A percentile compares a stretch with the other conserved stretches of the same genome.
Conservation (phyloP, 1,140 invertebrate species). For the Archivesica marissinica region DNA sequence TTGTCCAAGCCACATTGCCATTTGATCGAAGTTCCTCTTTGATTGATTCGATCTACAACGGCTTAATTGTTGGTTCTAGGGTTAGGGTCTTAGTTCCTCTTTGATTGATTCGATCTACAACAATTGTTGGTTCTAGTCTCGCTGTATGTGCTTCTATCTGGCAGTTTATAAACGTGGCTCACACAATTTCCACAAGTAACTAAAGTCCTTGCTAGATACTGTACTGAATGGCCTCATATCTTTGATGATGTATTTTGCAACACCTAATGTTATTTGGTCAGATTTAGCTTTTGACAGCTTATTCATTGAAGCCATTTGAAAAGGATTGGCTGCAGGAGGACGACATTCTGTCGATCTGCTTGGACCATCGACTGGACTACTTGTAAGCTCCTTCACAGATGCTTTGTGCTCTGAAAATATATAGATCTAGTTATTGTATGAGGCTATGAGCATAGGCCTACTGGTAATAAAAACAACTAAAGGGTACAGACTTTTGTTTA, state of each 20-base stretch:
- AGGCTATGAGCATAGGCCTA: not conserved
- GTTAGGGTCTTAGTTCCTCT: not conserved
- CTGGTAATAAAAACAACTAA: not conserved
- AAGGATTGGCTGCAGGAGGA: not conserved
- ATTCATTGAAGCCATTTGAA: not conserved
- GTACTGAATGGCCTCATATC: conserved; percentile 14
- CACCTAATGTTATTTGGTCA: not conserved
- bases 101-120: conserved; percentile 6
- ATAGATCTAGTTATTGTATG: not conserved
- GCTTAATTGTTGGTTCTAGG: not conserved
- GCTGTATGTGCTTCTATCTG: not conserved
- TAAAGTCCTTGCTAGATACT: not conserved
- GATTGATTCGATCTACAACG: not conserved
- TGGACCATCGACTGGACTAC: no score
- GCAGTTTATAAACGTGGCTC: conserved; percentile 11
- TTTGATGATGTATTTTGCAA: not conserved
- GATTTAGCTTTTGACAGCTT: not conserved
- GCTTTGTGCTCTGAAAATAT: not conserved
- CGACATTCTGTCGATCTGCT: not conserved
- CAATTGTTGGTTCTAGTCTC: not conserved
- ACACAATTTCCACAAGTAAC: not conserved
- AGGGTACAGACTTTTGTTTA: not conserved
- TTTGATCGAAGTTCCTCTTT: not conserved
- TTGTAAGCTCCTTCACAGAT: no score
- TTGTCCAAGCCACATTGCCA: not conserved